Evolutionary conservation across 2,888 invertebrate genomes (phyloP), one percentile per base, ranked within the genome.

Genomic region (Harpalus rubripes): DNA sequence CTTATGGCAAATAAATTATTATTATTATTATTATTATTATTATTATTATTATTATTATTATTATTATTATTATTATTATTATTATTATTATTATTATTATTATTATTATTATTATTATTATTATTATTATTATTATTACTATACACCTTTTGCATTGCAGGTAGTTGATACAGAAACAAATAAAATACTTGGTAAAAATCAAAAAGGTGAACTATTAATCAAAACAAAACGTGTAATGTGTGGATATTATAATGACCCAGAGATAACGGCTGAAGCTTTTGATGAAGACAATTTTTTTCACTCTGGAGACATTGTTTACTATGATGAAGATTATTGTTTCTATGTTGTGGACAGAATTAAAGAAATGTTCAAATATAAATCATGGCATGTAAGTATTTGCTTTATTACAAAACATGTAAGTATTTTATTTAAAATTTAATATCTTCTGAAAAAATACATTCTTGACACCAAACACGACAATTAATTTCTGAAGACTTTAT

Each of bases 341-440:
- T 89, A 88, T 80, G 87, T 90, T 22, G 86, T 88, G 0, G 89
- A 88, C 68, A 86, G 89, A 41, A 85, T 88, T 0, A 88, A 88
- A 80, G 90, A 89, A 65, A 89, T 88, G 84, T 88, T 90, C 76
- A 90, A 89, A 82, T 89, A 89, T 74, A 86, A 87, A 65, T 82
- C 85, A 8, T 88, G 87, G 87, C 89, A 89, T 63, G 87, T 93
- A 74, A 39, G 82, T 32, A 22, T 81, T 65, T 52, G 1, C 4
- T 12, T 8, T 52, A 52, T 52, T 52, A 63, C 26, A 76, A 12
- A n/a, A n/a, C n/a, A n/a, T n/a, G n/a, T n/a, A n/a, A n/a, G n/a
- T n/a, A n/a, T n/a, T n/a, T n/a, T n/a, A n/a, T n/a, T n/a, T n/a
- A n/a, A n/a, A n/a, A n/a, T n/a, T n/a, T n/a, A n/a, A n/a, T n/a